These are phyloP conservation scores for Sigmodon hispidus DNA, from an alignment of 2,113 vertebrate species.

Conservation along the genomic window DNA sequence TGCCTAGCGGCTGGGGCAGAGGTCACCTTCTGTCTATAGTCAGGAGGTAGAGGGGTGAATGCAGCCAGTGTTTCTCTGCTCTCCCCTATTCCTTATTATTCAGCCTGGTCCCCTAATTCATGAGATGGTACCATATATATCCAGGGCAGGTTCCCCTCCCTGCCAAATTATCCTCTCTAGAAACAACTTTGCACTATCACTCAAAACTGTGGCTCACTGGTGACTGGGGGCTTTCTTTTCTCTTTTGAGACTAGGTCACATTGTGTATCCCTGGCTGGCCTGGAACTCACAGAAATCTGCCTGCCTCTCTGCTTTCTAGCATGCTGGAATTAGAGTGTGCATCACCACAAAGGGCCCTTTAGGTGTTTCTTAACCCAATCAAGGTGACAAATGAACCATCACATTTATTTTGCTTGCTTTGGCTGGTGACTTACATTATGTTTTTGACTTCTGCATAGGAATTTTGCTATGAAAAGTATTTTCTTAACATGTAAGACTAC, in stretches of 20 bases:
- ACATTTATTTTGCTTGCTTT: neutral
- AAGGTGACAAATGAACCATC: neutral
- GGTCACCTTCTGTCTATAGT: too few species aligned
- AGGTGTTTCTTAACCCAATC: neutral
- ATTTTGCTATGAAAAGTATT: constrained; percentile 19
- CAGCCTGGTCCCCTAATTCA: neutral
- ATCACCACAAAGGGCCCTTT: neutral
- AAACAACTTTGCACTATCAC: neutral
- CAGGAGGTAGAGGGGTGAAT: neutral
- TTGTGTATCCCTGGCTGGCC: neutral
- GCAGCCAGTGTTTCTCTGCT: neutral
- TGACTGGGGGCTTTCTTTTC: neutral
- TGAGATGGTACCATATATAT: neutral
- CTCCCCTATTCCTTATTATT: neutral
- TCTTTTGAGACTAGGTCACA: neutral
- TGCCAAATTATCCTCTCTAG: neutral
- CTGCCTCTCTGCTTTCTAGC: neutral
- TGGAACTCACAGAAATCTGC: neutral
- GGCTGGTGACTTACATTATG: neutral
- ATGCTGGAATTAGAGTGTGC: neutral
- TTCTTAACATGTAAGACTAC: neutral
- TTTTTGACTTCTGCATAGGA: constrained; percentile 30
- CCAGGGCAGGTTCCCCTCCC: neutral
- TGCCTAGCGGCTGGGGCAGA: neutral
- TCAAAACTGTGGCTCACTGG: neutral